Base-by-base conservation (phyloP, 2,113 vertebrate species). In the Motacilla tschutschensis region DNA sequence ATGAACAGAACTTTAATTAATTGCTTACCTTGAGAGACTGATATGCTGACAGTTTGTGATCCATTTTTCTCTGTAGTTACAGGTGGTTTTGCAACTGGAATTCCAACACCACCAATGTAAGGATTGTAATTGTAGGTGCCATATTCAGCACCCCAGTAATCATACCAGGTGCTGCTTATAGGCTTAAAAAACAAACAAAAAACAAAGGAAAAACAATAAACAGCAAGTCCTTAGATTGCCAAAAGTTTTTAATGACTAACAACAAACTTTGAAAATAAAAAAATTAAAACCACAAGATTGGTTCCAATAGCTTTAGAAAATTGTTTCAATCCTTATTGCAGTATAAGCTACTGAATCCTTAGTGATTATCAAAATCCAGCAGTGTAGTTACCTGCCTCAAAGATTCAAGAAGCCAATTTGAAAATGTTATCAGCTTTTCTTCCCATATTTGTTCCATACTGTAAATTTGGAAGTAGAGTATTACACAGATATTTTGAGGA, bases 91-190 rank as follows among this genome's bases (percentile, higher is more conserved):
- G 98, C 98, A 87, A 98, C 98, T 36, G 98, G 98, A 90, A 99
- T 99, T 62, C 99, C 99, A 87, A 99, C 98, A 5, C 98, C 98
- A 72, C 99, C 98, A 60, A 99, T 98, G 88, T 99, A 99, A 22
- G 99, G 98, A 92, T 99, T 99, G 95, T 99, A 99, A 92, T 98
- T 99, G 85, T 99, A 99, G 7, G 99, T 99, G 36, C 98, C 98
- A 86, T 99, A 99, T 95, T 99, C 99, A 26, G 99, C 98, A 62
- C 99, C 99, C 99, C 99, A 99, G 94, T 99, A 99, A 95, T 99
- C 99, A 25, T 99, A 99, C 99, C 99, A 99, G 9, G 99, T 99
- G 95, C 98, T 99, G 97, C 99, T 99, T 96, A 99, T 99, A 57
- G 99, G 99, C 99, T 99, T 95, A 72, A 85, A 83, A 89, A 90